Evolutionary conservation across 2,113 vertebrate genomes (phyloP).

Genomic region (Oncorhynchus nerka): DNA sequence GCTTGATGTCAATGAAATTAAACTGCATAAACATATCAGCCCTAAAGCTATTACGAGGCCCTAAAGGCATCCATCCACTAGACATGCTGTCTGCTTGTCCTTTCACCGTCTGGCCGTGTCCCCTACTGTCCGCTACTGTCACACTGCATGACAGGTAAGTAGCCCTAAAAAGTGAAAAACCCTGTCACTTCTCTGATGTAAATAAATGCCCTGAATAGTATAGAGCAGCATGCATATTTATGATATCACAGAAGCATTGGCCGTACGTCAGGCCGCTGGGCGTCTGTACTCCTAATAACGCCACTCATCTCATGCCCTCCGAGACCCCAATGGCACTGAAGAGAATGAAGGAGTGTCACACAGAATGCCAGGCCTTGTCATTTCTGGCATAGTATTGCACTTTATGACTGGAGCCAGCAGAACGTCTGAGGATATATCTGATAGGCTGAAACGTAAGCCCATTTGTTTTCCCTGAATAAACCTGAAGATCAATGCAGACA

Average conservation of each 20-base stretch:
- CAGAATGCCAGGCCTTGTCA: constrained; percentile 67
- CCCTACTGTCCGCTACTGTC: constrained; percentile 52
- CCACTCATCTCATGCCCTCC: constrained; percentile 60
- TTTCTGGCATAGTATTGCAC: constrained; percentile 51
- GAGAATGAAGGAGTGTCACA: constrained; percentile 57
- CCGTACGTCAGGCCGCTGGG: constrained; percentile 62
- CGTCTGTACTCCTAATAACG: constrained; percentile 64
- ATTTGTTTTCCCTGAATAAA: too few relatives aligned
- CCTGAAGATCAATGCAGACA: too few relatives aligned
- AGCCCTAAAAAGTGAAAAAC: constrained; percentile 67
- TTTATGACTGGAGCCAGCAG: too few relatives aligned
- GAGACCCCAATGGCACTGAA: constrained; percentile 53
- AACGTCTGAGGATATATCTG: too few relatives aligned
- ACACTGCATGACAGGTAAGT: constrained; percentile 70
- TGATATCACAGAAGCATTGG: constrained; percentile 66
- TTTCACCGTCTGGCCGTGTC: constrained; percentile 47
- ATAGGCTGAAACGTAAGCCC: too few relatives aligned
- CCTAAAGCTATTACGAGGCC: constrained; percentile 12
- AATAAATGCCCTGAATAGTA: constrained; percentile 56
- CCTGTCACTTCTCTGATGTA: constrained; percentile 70
- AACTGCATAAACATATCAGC: neutral
- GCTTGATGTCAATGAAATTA: neutral
- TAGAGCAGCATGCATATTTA: constrained; percentile 74
- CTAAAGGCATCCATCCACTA: constrained; percentile 22
- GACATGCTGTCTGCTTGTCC: constrained; percentile 46